Evolutionary conservation across 1,140 invertebrate species (phyloP).

Genomic region (Pogonomyrmex californicus): DNA sequence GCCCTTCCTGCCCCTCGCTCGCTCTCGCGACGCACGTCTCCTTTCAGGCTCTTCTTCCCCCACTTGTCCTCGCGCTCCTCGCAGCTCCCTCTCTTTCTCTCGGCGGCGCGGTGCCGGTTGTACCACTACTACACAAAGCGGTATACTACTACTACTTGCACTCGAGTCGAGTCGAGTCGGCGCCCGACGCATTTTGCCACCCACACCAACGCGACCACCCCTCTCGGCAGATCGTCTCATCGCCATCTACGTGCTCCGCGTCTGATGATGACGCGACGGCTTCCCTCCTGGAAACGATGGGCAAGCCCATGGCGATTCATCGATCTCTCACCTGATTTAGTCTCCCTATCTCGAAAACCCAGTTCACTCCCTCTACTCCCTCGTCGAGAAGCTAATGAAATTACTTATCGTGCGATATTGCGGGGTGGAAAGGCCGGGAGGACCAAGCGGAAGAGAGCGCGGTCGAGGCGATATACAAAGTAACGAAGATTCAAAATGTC

Average conservation of each 20-base stretch:
- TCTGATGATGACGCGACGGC: constrained; percentile 31
- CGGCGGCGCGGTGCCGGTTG: neutral
- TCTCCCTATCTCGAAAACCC: constrained; percentile 40
- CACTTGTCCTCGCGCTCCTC: neutral
- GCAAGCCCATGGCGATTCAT: constrained; percentile 43
- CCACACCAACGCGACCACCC: constrained; percentile 24
- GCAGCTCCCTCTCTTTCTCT: neutral
- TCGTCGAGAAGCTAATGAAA: constrained; percentile 26
- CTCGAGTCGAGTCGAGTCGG: constrained; percentile 28
- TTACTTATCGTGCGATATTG: neutral
- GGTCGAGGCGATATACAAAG: neutral
- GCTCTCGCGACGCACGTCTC: constrained; percentile 46
- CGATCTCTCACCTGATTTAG: constrained; percentile 62
- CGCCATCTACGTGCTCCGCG: constrained; percentile 47
- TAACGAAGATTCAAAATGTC: neutral
- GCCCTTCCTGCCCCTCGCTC: constrained; percentile 37
- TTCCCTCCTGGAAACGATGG: constrained; percentile 56
- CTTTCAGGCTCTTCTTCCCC: constrained; percentile 38
- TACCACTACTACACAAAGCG: constrained; percentile 12
- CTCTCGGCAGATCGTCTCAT: constrained; percentile 26
- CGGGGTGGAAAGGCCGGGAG: neutral
- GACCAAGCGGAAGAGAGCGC: neutral
- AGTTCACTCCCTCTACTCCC: neutral
- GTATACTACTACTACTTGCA: neutral
- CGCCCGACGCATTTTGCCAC: constrained; percentile 38